Evolutionary conservation across 2,113 vertebrate species (phyloP).

Genomic region (Mystacornis crossleyi): DNA sequence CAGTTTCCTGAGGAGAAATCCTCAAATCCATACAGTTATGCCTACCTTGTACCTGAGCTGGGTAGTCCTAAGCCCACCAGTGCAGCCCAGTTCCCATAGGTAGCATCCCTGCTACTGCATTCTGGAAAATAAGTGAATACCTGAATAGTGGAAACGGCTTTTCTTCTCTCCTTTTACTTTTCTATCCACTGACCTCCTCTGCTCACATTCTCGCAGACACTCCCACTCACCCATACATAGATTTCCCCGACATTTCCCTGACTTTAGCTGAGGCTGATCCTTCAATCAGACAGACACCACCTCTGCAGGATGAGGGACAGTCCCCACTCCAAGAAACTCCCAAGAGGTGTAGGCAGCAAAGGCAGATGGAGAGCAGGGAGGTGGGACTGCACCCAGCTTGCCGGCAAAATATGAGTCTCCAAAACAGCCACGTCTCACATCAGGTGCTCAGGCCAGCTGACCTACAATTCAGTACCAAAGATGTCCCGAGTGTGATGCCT

Average conservation of each 20-base stretch:
- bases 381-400: no score
- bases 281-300: background rate
- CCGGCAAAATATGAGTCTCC: background rate
- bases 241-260: background rate
- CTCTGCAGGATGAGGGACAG: background rate
- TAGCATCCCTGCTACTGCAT: background rate
- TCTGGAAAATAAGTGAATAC: background rate
- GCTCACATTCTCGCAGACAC: background rate
- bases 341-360: background rate
- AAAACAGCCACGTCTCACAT: accelerated
- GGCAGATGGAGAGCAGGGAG: background rate
- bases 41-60: no score
- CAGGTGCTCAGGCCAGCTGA: background rate
- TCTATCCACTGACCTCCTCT: background rate
- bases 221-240: accelerated
- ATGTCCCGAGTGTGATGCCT: accelerated
- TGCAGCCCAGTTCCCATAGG: accelerated
- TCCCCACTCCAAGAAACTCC: background rate
- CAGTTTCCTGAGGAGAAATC: background rate
- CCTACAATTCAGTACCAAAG: background rate
- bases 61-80: background rate
- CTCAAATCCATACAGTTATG: background rate
- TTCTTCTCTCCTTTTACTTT: background rate
- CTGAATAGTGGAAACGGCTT: background rate
- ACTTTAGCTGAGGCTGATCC: background rate